A percentile compares a stretch with the other conserved stretches of the same genome.
phyloP scores from a whole-genome alignment of 2,888 invertebrate species.

The Bembecia ichneumoniformis region DNA sequence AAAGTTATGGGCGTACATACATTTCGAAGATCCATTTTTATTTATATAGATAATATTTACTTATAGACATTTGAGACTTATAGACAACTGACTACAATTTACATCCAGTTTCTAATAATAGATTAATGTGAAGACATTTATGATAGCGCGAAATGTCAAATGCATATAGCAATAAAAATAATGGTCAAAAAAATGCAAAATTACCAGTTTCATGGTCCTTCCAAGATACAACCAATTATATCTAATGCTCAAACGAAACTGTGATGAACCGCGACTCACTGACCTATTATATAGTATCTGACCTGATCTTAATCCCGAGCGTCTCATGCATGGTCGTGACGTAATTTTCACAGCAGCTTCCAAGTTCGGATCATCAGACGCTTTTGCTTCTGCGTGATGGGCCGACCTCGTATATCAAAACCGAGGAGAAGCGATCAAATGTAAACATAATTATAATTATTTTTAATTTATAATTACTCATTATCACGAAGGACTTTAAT shows the following conservation, averaged over 20 bases:
- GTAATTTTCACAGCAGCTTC: constrained; percentile 29
- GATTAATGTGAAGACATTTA: no score
- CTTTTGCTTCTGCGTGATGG: constrained; percentile 32
- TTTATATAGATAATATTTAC: no score
- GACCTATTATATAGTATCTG: constrained; percentile 55
- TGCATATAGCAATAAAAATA: no score
- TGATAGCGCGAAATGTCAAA: no score
- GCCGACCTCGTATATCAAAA: constrained; percentile 47
- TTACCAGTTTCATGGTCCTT: constrained; percentile 63
- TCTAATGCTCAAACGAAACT: constrained; percentile 30
- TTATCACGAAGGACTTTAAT: no score
- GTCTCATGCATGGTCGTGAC: constrained; percentile 43
- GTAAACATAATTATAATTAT: constrained; percentile 38
- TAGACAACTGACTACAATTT: no score
- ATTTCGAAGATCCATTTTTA: no score
- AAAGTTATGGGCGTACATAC: no score
- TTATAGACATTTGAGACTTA: no score
- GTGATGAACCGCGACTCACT: constrained; percentile 24
- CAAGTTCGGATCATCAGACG: constrained; percentile 8
- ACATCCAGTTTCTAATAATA: no score
- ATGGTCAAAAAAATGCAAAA: constrained; percentile 8
- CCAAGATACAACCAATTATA: constrained; percentile 25
- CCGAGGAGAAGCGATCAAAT: constrained; percentile 18
- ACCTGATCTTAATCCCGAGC: constrained; percentile 43
- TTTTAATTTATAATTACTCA: constrained; percentile 9